Evolutionary conservation across 2,888 invertebrate genomes (phyloP).

Genomic region (Phyllotreta striolata): DNA sequence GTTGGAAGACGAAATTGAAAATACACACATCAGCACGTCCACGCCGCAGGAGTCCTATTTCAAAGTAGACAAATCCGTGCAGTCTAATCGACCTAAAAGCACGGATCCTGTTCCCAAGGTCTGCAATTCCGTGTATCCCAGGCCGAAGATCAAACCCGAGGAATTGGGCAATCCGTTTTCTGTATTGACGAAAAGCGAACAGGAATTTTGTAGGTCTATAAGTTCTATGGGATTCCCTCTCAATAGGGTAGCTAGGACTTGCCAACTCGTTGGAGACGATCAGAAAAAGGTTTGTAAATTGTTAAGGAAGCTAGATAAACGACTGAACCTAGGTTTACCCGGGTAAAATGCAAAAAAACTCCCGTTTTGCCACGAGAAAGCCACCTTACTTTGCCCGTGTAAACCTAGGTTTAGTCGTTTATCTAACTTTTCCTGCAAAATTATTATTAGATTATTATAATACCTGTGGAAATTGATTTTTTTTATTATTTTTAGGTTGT

Average conservation of each 20-base stretch:
- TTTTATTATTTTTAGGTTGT: conserved; percentile 69
- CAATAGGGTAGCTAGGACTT: conserved; percentile 81
- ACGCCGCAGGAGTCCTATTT: conserved; percentile 34
- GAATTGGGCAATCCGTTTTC: conserved; percentile 58
- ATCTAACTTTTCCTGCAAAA: no score
- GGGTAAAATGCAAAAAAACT: no score
- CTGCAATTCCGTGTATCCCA: conserved; percentile 45
- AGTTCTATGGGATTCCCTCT: conserved; percentile 90
- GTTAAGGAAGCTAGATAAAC: no score
- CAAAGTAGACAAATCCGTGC: conserved; percentile 30
- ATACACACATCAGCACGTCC: conserved; percentile 52
- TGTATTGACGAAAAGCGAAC: conserved; percentile 65
- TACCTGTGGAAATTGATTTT: conserved; percentile 1
- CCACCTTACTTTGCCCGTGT: no score
- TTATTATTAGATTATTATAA: no score
- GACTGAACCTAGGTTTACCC: no score
- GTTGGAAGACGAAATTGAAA: conserved; percentile 71
- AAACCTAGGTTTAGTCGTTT: no score
- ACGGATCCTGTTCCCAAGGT: conserved; percentile 48
- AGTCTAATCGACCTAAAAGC: conserved; percentile 44
- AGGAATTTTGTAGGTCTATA: conserved; percentile 76
- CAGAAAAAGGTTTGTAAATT: conserved; percentile 94
- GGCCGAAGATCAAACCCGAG: conserved; percentile 44
- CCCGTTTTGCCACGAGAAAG: no score
- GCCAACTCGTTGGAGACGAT: conserved; percentile 77